Base-by-base conservation (phyloP, 2,113 vertebrate genomes). In the Coptodon bakossiorum region DNA sequence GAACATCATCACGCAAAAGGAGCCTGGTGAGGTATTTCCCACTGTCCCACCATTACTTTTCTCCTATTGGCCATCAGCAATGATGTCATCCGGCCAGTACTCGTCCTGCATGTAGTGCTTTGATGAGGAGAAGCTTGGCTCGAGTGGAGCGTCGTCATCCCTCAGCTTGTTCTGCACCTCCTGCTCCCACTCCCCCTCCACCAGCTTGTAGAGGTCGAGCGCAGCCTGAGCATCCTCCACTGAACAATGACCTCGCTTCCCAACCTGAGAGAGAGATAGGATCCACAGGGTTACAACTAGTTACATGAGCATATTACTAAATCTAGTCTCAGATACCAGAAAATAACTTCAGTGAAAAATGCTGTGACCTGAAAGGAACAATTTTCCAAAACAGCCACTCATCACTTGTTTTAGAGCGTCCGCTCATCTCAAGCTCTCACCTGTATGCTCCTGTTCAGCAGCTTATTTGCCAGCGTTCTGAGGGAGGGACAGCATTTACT, bases 141-240 rank as follows among this genome's bases (percentile, higher is more conserved):
- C 0, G 0, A 24, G 80, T 24, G 92, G 94, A 3, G 94, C 86
- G 0, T 91, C 43, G 0, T 89, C 13, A 12, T 80, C 29, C 2
- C 84, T 59, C 48, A 91, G 80, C 5, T 31, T 88, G 13, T 3
- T 27, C 79, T 95, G 94, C 81, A 96, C 54, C 31, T 96, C 92
- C 19, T 82, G 88, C 71, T 99, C 99, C 98, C 98, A 99, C 86
- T 96, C 94, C 10, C 88, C 94, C 91, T 98, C 98, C 83, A 99
- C 98, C 93, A 99, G 96, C 90, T 97, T 97, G 95, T 99, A 99
- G 24, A 99, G 97, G 86, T 99, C 98, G 92, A 99, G 97, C 29
- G 98, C 94, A 0, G 98, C 97, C 34, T 22, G 83, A 9, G 99
- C 97, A 0, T 99, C 99, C 88, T 99, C 98, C 76, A 99, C 97